These are phyloP conservation scores for Zoanthus sansibaricus DNA, from an alignment of 92 coral and sea anemone species.

Conservation along the genomic window DNA sequence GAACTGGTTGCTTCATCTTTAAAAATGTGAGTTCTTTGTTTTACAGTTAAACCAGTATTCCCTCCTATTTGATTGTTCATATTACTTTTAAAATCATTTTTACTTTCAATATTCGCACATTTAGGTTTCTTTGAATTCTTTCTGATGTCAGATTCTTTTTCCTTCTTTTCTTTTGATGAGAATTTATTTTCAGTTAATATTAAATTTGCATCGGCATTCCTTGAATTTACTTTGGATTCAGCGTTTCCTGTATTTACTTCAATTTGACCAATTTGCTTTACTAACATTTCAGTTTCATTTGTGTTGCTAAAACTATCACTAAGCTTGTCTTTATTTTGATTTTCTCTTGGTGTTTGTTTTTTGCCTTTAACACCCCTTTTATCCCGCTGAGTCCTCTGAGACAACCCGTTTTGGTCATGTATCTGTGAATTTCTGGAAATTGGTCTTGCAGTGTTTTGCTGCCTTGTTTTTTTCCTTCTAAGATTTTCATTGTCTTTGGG, in stretches of 20 bases:
- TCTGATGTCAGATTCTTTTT: background rate
- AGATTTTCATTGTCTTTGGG: background rate
- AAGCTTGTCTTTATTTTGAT: background rate
- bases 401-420: background rate
- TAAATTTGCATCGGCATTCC: background rate
- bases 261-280: background rate
- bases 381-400: background rate
- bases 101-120: background rate
- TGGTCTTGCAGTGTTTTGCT: background rate
- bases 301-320: background rate
- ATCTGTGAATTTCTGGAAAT: constrained; percentile 18
- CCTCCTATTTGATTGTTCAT: background rate
- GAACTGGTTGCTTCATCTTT: background rate
- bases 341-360: background rate
- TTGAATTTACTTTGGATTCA: background rate
- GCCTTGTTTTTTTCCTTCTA: constrained; percentile 11
- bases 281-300: background rate
- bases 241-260: background rate
- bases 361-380: background rate
- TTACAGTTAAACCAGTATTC: background rate
- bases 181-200: background rate
- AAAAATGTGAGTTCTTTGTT: background rate
- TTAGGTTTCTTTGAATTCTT: background rate
- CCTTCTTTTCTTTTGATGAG: background rate
- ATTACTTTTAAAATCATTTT: background rate